Evolutionary conservation across 2,797 vertebrate genomes (phyloP).

Genomic region (Esox masquinongy): DNA sequence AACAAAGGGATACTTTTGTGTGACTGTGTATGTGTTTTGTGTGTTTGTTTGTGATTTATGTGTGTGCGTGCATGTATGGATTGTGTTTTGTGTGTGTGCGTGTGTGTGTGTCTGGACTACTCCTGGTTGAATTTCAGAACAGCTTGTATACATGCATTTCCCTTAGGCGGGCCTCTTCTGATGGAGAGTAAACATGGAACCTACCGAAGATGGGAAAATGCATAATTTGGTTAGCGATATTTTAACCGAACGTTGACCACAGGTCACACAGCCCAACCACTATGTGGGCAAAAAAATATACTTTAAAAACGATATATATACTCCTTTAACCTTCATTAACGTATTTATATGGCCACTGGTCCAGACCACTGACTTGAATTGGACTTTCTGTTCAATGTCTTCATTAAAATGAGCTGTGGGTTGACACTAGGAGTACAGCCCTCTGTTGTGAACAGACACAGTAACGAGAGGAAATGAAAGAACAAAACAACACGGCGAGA

Average conservation of each 20-base stretch:
- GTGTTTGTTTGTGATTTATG: no score
- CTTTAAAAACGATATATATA: no score
- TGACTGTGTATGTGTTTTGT: neutral
- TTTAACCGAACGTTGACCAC: conserved; percentile 42
- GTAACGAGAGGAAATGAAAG: conserved; percentile 14
- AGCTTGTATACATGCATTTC: conserved; percentile 18
- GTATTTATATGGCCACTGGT: neutral
- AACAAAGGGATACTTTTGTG: conserved; percentile 45
- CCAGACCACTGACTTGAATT: neutral
- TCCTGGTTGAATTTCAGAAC: conserved; percentile 25
- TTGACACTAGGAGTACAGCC: conserved; percentile 2
- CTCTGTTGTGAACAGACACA: conserved; percentile 10
- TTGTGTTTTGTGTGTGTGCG: neutral
- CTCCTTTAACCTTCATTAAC: no score
- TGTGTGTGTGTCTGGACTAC: neutral
- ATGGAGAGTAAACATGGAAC: conserved; percentile 33
- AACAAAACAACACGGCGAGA: conserved; percentile 45
- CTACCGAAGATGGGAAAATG: conserved; percentile 40
- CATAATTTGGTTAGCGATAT: conserved; percentile 55
- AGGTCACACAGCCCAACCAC: conserved; percentile 12
- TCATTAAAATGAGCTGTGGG: conserved; percentile 37
- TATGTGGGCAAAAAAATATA: no score
- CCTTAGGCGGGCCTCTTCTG: conserved; percentile 27
- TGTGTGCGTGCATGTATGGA: neutral
- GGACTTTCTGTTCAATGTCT: neutral